Base-by-base conservation (phyloP, 1,140 invertebrate species). In the Arion vulgaris region DNA sequence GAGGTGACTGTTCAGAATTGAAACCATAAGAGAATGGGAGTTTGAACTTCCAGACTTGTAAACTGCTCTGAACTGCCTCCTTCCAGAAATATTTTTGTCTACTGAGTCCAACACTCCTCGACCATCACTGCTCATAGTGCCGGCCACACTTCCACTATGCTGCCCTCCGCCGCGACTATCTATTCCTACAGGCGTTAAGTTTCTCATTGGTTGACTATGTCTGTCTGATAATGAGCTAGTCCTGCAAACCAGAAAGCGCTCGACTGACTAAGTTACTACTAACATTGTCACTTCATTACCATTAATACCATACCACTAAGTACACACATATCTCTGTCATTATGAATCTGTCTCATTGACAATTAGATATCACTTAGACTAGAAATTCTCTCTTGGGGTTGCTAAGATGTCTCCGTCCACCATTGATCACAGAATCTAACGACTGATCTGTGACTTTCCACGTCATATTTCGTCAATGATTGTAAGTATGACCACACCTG, bases 171-270 rank as follows among this genome's bases (percentile, higher is more conserved):
- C 41, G 0, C 36, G 49, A 36, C 74, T n/a, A 17, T 66, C 62
- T 13, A 66, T 32, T 36, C 76, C 76, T 32, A 78, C 76, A 26
- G 76, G 76, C 5, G 76, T 78, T 41, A 78, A 36, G 76, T 78
- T 78, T 26, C 76, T 38, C 76, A 78, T 78, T 15, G 76, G 76
- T 66, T 80, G 78, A 36, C 51, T 80, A 19, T n/a, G 19, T 28
- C 78, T 80, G 13, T 80, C 62, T 34, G 32, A n/a, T 34, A 66
- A 62, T 17, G 76, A 39, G 17, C 34, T 53, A n/a, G n/a, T 36
- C 53, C 57, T 15, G 66, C 68, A 9, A 80, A 28, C 78, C 66
- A 28, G 78, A 80, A 13, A 80, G 28, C 2, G 76, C 53, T 4
- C 76, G 76, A 32, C 19, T 66, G 62, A 34, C n/a, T 17, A 66